Conservation (phyloP, 2,888 invertebrate genomes). For the Stomorhina lunata region DNA sequence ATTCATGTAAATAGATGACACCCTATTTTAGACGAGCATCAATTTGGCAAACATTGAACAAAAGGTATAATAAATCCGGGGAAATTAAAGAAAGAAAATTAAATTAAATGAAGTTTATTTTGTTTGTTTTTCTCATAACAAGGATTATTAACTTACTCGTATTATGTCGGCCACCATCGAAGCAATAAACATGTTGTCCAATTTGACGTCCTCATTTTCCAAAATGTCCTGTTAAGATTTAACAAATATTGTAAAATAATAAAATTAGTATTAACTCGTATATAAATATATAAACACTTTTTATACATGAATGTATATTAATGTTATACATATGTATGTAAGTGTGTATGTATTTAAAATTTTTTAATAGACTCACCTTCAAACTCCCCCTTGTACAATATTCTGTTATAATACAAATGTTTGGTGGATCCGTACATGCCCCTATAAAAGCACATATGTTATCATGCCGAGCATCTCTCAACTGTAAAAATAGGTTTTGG, state of each 20-base stretch:
- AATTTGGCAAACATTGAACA: constrained; percentile 20
- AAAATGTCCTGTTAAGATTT: constrained; percentile 87
- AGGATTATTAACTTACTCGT: constrained; percentile 84
- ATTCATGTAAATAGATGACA: constrained; percentile 94
- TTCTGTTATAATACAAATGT: constrained; percentile 93
- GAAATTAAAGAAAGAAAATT: constrained; percentile 13
- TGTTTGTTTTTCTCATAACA: constrained; percentile 2
- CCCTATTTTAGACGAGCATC: constrained; percentile 82
- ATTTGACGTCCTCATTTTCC: constrained; percentile 96
- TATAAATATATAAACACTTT: neutral
- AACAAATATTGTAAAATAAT: constrained; percentile 14
- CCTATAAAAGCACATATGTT: constrained; percentile 96
- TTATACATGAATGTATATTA: neutral
- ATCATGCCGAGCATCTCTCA: constrained; percentile 93
- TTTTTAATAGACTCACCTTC: constrained; percentile 84
- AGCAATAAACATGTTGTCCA: constrained; percentile 97
- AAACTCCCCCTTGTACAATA: constrained; percentile 95
- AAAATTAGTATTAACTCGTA: neutral
- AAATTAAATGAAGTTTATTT: neutral
- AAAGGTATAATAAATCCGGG: constrained; percentile 19
- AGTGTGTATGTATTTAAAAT: neutral
- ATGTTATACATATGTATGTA: too few relatives aligned
- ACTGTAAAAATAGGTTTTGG: constrained; percentile 83
- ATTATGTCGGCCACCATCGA: constrained; percentile 97
- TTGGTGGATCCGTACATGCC: constrained; percentile 94